A percentile compares a stretch with the other conserved stretches of the same genome.
Conservation (phyloP, 2,797 vertebrate species). For the Falco berigora region DNA sequence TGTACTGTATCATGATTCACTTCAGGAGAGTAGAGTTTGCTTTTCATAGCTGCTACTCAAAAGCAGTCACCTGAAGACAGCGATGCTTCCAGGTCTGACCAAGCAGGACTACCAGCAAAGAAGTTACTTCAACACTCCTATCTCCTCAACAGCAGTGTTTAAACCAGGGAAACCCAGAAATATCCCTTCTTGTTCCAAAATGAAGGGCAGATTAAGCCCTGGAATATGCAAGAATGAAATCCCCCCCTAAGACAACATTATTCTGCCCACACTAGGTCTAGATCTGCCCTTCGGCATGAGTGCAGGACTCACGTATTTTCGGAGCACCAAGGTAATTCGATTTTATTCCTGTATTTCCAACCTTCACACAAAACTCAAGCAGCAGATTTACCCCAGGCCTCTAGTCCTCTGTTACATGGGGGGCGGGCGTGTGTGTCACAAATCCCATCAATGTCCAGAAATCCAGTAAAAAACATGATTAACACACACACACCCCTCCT, state of each 20-base stretch:
- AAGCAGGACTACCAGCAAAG: background rate
- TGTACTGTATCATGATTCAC: background rate
- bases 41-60: background rate
- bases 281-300: background rate
- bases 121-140: background rate
- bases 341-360: background rate
- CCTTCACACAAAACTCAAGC: background rate
- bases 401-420: rapidly evolving
- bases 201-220: background rate
- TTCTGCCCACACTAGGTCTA: background rate
- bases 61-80: background rate
- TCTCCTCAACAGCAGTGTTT: background rate
- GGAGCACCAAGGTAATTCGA: background rate
- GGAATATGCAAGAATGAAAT: background rate
- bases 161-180: background rate
- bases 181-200: background rate
- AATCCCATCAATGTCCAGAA: background rate
- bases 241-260: background rate
- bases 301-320: rapidly evolving
- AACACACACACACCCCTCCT: background rate
- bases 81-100: background rate
- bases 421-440: too few species aligned
- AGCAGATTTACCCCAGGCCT: background rate
- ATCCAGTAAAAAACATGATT: rapidly evolving
- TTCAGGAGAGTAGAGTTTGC: background rate